Evolutionary conservation across 2,113 vertebrate species (phyloP).

Genomic region (Pantherophis guttatus): DNA sequence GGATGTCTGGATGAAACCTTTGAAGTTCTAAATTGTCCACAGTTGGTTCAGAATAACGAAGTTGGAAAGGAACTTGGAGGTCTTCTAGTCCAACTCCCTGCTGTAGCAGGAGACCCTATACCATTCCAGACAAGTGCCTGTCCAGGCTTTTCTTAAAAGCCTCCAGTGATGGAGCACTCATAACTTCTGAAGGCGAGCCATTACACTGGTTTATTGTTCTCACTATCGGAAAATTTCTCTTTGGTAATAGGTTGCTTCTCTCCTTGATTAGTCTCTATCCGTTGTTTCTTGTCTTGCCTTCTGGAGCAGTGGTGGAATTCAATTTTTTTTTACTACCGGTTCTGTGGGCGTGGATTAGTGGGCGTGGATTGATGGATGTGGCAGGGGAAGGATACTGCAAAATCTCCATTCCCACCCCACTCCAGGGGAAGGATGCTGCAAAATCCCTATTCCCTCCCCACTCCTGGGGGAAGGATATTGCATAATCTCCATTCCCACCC

Average conservation of each 20-base stretch:
- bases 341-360: too few species aligned
- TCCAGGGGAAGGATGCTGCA: too few species aligned
- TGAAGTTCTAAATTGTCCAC: background rate
- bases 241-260: background rate
- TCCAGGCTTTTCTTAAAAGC: background rate
- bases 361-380: too few species aligned
- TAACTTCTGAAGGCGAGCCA: background rate
- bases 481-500: too few species aligned
- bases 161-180: background rate
- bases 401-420: too few species aligned
- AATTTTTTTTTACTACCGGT: too few species aligned
- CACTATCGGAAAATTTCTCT: background rate
- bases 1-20: background rate
- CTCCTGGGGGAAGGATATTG: too few species aligned
- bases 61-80: background rate
- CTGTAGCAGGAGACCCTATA: background rate
- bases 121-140: background rate
- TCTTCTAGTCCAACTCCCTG: background rate
- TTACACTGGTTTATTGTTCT: background rate
- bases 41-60: background rate
- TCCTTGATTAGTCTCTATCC: background rate
- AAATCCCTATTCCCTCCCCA: too few species aligned
- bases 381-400: too few species aligned
- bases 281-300: background rate
- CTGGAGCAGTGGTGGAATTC: background rate